Evolutionary conservation across 2,113 vertebrate genomes (phyloP).

Genomic region (Egretta garzetta): DNA sequence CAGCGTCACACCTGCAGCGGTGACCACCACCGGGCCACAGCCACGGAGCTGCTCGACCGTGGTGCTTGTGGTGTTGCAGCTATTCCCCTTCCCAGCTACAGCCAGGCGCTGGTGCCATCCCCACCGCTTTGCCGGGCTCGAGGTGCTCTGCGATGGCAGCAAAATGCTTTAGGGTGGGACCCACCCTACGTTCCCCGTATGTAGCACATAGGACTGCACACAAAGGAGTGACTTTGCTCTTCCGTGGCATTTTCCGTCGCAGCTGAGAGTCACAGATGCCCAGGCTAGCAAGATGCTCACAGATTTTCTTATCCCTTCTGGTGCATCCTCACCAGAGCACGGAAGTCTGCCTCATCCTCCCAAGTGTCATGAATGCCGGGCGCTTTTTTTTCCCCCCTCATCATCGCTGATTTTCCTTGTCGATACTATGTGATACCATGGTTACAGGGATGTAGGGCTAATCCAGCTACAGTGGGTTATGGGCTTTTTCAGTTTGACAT

Average conservation of each 20-base stretch:
- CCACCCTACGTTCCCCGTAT: rapidly evolving
- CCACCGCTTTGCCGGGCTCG: neutral
- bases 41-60: rapidly evolving
- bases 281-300: neutral
- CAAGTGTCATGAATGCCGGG: neutral
- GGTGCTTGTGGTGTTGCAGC: neutral
- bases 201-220: neutral
- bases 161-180: neutral
- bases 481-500: neutral
- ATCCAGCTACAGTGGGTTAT: neutral
- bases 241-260: neutral
- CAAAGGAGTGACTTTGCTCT: neutral
- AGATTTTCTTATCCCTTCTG: neutral
- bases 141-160: neutral
- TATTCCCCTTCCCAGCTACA: neutral
- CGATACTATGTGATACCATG: neutral
- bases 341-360: neutral
- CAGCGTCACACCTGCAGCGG: neutral
- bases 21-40: neutral
- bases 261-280: slow-evolving; percentile 3
- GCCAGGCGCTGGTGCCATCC: neutral
- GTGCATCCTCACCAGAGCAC: neutral
- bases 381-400: neutral
- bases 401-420: neutral
- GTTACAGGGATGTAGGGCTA: neutral